Conservation (phyloP, 2,888 invertebrate genomes). For the Dermolepida albohirtum region DNA sequence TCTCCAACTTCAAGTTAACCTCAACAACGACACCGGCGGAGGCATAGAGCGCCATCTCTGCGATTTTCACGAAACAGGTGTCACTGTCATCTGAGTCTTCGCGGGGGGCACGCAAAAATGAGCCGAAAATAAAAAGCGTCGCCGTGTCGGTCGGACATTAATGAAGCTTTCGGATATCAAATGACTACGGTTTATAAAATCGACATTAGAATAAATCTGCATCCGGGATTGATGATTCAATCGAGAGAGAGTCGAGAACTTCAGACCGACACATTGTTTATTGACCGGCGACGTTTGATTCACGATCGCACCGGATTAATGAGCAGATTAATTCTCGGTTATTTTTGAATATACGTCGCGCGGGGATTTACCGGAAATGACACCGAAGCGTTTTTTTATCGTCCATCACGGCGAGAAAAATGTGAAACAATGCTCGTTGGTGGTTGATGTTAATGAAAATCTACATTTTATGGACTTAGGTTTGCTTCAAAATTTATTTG, state of each 20-base stretch:
- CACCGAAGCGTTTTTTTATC: slow-evolving; percentile 7
- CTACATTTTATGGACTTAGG: slow-evolving; percentile 24
- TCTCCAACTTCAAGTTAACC: slow-evolving; percentile 9
- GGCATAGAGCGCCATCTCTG: slow-evolving; percentile 15
- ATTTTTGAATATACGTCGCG: slow-evolving; percentile 22
- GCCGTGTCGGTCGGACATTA: slow-evolving; percentile 1
- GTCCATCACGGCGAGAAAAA: slow-evolving; percentile 10
- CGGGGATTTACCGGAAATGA: slow-evolving; percentile 26
- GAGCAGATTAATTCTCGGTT: slow-evolving; percentile 21
- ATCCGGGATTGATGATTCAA: slow-evolving; percentile 39
- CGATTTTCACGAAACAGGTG: slow-evolving; percentile 31
- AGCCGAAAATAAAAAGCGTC: background rate
- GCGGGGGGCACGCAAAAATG: slow-evolving; percentile 12
- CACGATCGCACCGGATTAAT: slow-evolving; percentile 28
- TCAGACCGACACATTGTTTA: slow-evolving; percentile 37
- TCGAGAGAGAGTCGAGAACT: slow-evolving; percentile 39
- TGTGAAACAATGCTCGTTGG: slow-evolving; percentile 9
- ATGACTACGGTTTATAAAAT: slow-evolving; percentile 33
- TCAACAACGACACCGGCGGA: slow-evolving; percentile 6
- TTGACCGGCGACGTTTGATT: slow-evolving; percentile 34
- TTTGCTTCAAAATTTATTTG: too few relatives aligned
- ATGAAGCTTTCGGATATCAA: slow-evolving; percentile 16
- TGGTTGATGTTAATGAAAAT: slow-evolving; percentile 26
- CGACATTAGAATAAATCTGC: slow-evolving; percentile 37
- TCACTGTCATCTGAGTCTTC: slow-evolving; percentile 23